Evolutionary conservation across 2,797 vertebrate species (phyloP), one percentile per base, ranked within the genome.

Genomic region (Merluccius polli): DNA sequence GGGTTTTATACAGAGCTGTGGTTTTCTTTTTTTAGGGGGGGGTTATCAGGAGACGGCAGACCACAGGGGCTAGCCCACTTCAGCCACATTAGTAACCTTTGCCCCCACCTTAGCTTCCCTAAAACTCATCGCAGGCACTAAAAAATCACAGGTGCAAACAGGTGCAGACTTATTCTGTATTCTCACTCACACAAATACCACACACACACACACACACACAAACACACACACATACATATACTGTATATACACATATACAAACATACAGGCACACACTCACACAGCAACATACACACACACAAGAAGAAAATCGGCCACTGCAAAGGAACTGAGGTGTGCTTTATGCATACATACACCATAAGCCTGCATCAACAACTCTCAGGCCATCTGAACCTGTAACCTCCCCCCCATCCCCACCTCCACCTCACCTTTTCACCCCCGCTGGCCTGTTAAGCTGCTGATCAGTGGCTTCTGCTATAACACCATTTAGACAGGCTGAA

Each of bases 71-170:
- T 78, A 77, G 83, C 71, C 73, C 75, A 72, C 77, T 78, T 84
- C 73, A 16, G 87, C 85, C 86, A n/a, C n/a, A 89, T 89, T 89
- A 88, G 86, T 68, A 74, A 82, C 82, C 85, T 88, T 82, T 88
- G 81, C 87, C 78, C 83, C 7, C 31, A 2, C 59, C 3, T 1
- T 8, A 27, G 24, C n/a, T 63, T 63, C 35, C 71, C 44, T 44
- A 75, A 73, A 67, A 83, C 76, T 81, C 77, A 68, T 13, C 63
- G 71, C 74, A 67, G 82, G 8, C 24, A 78, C 81, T 21, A 5
- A 27, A 24, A 21, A 78, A 84, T 82, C 70, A 59, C 73, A 71
- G 16, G 31, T 15, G 67, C 30, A 36, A 24, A 76, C 32, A 32
- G n/a, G n/a, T n/a, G n/a, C n/a, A n/a, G n/a, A n/a, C n/a, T n/a